A percentile compares a stretch with the other conserved stretches of the same genome.
These are phyloP conservation scores for Melanotaenia parkinsoni DNA, from an alignment of 2,797 vertebrate species.

Conservation along the genomic window DNA sequence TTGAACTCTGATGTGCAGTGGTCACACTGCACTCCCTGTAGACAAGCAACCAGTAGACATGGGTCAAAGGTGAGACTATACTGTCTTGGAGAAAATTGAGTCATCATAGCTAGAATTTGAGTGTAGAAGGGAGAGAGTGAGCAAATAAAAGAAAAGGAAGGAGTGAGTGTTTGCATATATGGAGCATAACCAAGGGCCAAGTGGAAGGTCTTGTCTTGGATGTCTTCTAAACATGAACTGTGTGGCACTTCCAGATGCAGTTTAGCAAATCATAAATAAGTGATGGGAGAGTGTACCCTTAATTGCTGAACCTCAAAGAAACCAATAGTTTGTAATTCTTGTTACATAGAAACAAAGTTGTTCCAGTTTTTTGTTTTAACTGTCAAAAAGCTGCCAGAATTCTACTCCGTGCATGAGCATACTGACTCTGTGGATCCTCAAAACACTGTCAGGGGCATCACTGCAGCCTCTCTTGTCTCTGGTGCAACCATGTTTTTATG, in stretches of 20 bases:
- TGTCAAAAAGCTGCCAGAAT: not conserved
- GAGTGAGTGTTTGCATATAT: slow-evolving; percentile 16
- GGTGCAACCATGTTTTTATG: not conserved
- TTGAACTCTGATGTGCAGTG: slow-evolving; percentile 32
- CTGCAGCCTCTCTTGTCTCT: slow-evolving; percentile 9
- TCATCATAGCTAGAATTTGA: slow-evolving; percentile 35
- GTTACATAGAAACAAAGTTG: not conserved
- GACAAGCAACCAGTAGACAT: slow-evolving; percentile 10
- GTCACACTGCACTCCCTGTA: slow-evolving; percentile 10
- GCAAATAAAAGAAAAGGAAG: not conserved
- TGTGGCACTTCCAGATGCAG: not conserved
- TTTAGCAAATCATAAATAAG: not conserved
- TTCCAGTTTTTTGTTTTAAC: not conserved
- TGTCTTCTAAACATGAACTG: not conserved
- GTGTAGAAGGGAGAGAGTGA: slow-evolving; percentile 22
- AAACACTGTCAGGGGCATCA: not conserved
- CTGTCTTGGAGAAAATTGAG: slow-evolving; percentile 35
- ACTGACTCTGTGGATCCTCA: slow-evolving; percentile 1
- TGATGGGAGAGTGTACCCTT: not conserved
- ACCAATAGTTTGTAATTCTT: not conserved
- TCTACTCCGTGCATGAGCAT: not conserved
- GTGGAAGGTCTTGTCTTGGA: not conserved
- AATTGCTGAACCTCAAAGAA: not conserved
- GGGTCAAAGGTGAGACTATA: slow-evolving; percentile 54
- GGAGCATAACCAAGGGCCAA: not conserved